phyloP scores from a whole-genome alignment of 2,888 invertebrate genomes.

The Aquatica leii region DNA sequence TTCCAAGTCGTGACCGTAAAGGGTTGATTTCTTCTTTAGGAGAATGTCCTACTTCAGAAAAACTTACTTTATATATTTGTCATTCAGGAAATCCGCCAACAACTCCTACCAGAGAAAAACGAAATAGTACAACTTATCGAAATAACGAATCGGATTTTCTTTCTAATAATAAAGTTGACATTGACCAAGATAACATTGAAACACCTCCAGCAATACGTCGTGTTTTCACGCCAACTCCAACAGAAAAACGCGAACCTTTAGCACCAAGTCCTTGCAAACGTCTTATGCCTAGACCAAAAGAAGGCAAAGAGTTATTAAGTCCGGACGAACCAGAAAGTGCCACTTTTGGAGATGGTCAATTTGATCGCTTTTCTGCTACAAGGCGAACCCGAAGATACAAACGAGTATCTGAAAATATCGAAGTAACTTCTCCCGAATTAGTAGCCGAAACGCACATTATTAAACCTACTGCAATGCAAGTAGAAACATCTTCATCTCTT shows the following conservation, averaged over 20 bases:
- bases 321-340: constrained; percentile 61
- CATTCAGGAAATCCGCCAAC: constrained; percentile 57
- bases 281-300: constrained; percentile 56
- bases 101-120: constrained; percentile 25
- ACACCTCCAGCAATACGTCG: constrained; percentile 85
- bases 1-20: constrained; percentile 61
- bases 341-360: constrained; percentile 77
- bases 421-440: constrained; percentile 48
- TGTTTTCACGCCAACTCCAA: constrained; percentile 70
- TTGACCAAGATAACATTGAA: constrained; percentile 90
- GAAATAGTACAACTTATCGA: constrained; percentile 35
- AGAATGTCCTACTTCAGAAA: constrained; percentile 63
- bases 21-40: constrained; percentile 66
- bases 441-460: constrained; percentile 63
- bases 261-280: constrained; percentile 65
- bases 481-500: constrained; percentile 65
- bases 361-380: constrained; percentile 84
- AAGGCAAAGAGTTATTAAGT: constrained; percentile 46
- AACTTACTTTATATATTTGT: constrained; percentile 68
- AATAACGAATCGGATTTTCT: constrained; percentile 44
- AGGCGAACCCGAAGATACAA: constrained; percentile 85
- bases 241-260: constrained; percentile 62
- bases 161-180: constrained; percentile 76
- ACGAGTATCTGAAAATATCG: constrained; percentile 65
- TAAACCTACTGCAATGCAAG: constrained; percentile 55